These are phyloP conservation scores for Neopelma chrysocephalum DNA, from an alignment of 2,797 vertebrate genomes.

Conservation along the genomic window DNA sequence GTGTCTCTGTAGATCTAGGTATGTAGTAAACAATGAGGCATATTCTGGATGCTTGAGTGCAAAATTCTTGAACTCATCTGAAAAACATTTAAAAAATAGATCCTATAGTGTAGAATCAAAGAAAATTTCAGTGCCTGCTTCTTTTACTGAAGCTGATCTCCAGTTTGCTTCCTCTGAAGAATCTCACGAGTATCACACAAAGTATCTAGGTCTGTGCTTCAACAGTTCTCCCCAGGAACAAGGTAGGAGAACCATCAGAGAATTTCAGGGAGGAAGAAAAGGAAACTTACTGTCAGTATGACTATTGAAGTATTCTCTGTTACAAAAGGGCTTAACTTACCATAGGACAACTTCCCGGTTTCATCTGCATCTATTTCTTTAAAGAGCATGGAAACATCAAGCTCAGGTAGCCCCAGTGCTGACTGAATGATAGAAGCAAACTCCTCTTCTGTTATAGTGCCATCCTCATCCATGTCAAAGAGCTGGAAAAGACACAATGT, in stretches of 20 bases:
- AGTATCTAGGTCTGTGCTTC: not conserved
- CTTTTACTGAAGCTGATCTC: not conserved
- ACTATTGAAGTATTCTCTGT: not conserved
- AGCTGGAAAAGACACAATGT: constrained; percentile 74
- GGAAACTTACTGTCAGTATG: not conserved
- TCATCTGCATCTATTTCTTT: constrained; percentile 88
- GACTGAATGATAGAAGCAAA: constrained; percentile 88
- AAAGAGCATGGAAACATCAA: constrained; percentile 89
- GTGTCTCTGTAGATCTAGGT: constrained; percentile 92
- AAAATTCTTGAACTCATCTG: constrained; percentile 91
- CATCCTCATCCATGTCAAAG: constrained; percentile 92
- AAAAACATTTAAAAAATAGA: constrained; percentile 5
- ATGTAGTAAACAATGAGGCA: constrained; percentile 94
- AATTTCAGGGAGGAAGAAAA: not conserved
- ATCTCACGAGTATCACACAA: not conserved
- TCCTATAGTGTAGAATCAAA: not conserved
- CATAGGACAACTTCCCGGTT: constrained; percentile 86
- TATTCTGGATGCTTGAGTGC: constrained; percentile 90
- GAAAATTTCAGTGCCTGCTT: not conserved
- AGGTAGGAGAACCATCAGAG: not conserved
- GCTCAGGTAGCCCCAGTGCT: constrained; percentile 87
- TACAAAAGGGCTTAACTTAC: constrained; percentile 72
- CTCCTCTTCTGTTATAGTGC: constrained; percentile 86
- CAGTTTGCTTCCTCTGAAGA: not conserved
- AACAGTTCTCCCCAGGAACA: not conserved